phyloP scores from a whole-genome alignment of 2,113 vertebrate genomes.

The Cyphotilapia sp. region DNA sequence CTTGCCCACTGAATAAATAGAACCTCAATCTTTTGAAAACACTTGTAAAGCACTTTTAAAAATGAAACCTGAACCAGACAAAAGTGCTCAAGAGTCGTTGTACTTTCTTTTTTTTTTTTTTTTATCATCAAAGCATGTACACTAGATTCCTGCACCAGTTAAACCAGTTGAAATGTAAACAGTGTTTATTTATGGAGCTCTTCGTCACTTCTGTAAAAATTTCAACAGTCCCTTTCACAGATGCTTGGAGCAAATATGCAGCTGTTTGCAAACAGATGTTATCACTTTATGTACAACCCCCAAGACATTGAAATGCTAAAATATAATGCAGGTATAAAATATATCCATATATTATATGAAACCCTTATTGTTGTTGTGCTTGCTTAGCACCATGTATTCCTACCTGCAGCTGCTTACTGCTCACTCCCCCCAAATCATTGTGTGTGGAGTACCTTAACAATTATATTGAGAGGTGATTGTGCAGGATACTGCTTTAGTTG shows the following conservation, averaged over 20 bases:
- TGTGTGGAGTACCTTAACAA: background rate
- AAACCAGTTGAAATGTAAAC: background rate
- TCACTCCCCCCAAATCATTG: rapidly evolving
- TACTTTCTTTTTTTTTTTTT: background rate
- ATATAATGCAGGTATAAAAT: background rate
- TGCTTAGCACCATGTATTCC: rapidly evolving
- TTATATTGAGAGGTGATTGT: background rate
- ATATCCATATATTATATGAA: background rate
- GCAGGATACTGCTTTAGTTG: background rate
- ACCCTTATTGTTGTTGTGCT: background rate
- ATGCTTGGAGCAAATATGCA: background rate
- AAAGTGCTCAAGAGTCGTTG: background rate
- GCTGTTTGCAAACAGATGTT: background rate
- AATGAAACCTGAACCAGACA: background rate
- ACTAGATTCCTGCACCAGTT: background rate
- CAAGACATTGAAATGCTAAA: background rate
- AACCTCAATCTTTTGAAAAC: background rate
- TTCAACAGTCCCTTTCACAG: background rate
- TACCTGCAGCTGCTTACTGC: background rate
- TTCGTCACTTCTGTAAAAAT: background rate
- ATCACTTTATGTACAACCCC: background rate
- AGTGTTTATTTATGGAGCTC: background rate
- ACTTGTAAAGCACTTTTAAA: background rate
- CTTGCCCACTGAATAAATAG: background rate
- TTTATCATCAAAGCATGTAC: background rate